Base-by-base conservation (phyloP, 35 echinoderm and acorn worm species). In the Eucidaris tribuloides region DNA sequence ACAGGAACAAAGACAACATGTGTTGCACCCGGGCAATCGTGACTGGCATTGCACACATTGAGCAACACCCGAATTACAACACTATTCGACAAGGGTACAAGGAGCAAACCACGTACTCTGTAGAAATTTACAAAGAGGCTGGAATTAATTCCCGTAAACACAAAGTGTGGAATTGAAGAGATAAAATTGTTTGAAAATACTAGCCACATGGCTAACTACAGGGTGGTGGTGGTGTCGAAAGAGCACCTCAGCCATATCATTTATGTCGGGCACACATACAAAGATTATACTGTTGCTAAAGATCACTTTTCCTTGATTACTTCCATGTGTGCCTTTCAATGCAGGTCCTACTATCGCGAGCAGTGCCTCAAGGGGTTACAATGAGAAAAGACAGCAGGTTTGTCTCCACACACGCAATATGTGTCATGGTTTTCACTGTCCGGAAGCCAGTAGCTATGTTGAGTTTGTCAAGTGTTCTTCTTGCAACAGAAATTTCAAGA, bases 401-500 rank as follows among this genome's bases (percentile, higher is more conserved):
- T 87, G 22, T 20, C 5, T 19, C 13, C 22, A 60, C 20, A 3
- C 57, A 29, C 30, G 57, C 20, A 60, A 60, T 1, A 5, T 60
- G 20, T 60, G 57, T 22, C 3, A 22, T 29, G 20, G 57, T 60
- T 6, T 24, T 14, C n/a, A 60, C 30, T 5, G 57, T 14, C 57
- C 57, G 28, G n/a, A 17, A 11, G 27, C 48, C 1, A 25, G 0
- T 79, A 45, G 30, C 9, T 19, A 30, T 33, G 46, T 34, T 29
- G 41, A 5, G 22, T 54, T 2, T 13, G 9, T 15, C 24, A 34
- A 41, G 34, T 87, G 74, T 58, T 23, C 46, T 1, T 25, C 65
- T 14, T 87, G 85, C 27, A 29, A 79, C 36, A 35, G 85, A 14
- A 60, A 78, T 39, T 80, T 80, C 31, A 87, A 87, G n/a, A 63